Evolutionary conservation across 1,140 invertebrate species (phyloP), one percentile per base, ranked within the genome.

Genomic region (Hydropsyche tenuis): DNA sequence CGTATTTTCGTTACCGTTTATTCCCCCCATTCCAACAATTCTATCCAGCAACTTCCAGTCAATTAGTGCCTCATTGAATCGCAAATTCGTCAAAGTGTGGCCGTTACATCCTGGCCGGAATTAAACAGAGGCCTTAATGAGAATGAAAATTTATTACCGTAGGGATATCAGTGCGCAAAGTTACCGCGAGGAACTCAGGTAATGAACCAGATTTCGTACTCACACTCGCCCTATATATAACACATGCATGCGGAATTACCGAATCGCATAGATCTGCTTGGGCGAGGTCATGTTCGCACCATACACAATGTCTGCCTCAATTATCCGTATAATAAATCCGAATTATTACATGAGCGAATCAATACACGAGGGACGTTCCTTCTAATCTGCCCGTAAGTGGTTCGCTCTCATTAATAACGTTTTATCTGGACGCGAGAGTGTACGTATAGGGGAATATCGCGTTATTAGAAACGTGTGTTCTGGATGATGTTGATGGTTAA

Each of bases 61-160:
- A 68, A 68, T 68, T 68, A 68, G 65, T 48, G 42, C 42, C 65
- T 68, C 65, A 48, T 68, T 68, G 65, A 68, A 68, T 68, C 65
- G 65, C 65, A 68, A 68, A 68, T 68, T 68, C 23, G 65, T 68
- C 65, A 68, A 68, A 68, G 65, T 48, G 65, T 6, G 23, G 22
- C 56, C 9, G 30, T 37, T n/a, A n/a, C 51, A 18, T 22, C 51
- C 56, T 27, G 20, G 56, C 56, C 22, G 22, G 56, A 60, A 60
- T 60, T 60, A 60, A 60, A 60, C 22, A 23, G 56, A 60, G 22
- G 56, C 22, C 23, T 60, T 60, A 60, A 60, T 60, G 56, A 60
- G 56, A 60, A 60, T 23, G 56, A 60, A 60, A 60, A 60, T 60
- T 60, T 60, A 60, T 60, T 60, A 60, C 56, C 56, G 20, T 27